phyloP scores from a whole-genome alignment of 1,140 invertebrate genomes.

The Euwallacea similis region DNA sequence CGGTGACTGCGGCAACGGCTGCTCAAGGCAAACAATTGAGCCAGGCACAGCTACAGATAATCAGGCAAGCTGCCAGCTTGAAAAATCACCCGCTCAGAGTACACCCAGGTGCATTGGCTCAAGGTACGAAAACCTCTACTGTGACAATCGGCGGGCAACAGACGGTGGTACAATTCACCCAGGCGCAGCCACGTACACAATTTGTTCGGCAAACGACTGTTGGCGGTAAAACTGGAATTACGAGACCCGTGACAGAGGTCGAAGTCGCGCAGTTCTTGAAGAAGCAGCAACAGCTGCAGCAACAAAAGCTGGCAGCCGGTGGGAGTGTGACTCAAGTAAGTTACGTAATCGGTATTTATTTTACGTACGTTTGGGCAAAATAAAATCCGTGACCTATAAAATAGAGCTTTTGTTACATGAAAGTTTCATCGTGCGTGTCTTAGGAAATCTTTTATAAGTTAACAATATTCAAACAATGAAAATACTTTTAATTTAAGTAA shows the following conservation, averaged over 20 bases:
- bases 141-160: slow-evolving; percentile 50
- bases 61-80: slow-evolving; percentile 50
- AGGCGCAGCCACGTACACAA: slow-evolving; percentile 49
- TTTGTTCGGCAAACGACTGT: slow-evolving; percentile 52
- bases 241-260: slow-evolving; percentile 64
- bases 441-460: neutral
- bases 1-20: slow-evolving; percentile 53
- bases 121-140: slow-evolving; percentile 49
- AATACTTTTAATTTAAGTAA: neutral
- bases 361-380: too few relatives aligned
- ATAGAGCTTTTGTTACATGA: neutral
- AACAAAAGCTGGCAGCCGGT: slow-evolving; percentile 56
- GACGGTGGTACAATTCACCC: slow-evolving; percentile 51
- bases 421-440: neutral
- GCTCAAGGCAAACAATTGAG: slow-evolving; percentile 57
- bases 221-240: slow-evolving; percentile 54
- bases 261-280: slow-evolving; percentile 74
- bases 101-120: slow-evolving; percentile 55
- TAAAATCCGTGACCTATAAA: neutral
- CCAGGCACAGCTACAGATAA: slow-evolving; percentile 56
- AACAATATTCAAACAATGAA: neutral
- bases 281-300: slow-evolving; percentile 63
- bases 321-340: slow-evolving; percentile 52
- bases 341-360: neutral
- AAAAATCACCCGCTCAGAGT: slow-evolving; percentile 52